Evolutionary conservation across 1,140 invertebrate genomes (phyloP), one percentile per base, ranked within the genome.

Genomic region (Lordiphosa mommai): DNA sequence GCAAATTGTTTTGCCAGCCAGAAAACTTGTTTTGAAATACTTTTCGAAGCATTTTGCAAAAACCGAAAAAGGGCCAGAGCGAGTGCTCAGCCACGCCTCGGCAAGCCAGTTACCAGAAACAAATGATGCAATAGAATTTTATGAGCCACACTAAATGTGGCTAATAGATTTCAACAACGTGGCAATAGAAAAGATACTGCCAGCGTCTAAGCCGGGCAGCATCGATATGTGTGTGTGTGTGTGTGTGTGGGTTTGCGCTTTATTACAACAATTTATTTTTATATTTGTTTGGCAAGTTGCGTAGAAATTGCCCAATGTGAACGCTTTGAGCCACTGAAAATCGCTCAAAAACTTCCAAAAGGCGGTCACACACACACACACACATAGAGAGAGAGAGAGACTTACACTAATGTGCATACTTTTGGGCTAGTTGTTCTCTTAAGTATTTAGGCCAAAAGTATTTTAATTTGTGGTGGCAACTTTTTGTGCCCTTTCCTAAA

Each of bases 121-220:
- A 84, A 84, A 84, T 84, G 77, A 84, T 84, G 77, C 77, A 84
- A 84, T 84, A 84, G 77, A 84, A 84, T 85, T 84, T 85, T 84
- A 84, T 77, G 79, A 85, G 77, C 77, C 77, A 77, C 77, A 84
- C 68, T 84, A 77, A 84, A 85, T 84, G 77, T 77, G 77, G 77
- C 77, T 84, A 85, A 84, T 84, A 84, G 79, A 84, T 85, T 84
- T 84, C 80, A 84, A 84, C 77, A 84, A 84, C 79, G 79, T 84
- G 77, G 77, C 77, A 84, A 84, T 84, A 84, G 77, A 84, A 84
- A 84, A 84, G 77, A 84, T 84, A 84, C 77, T 72, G 67, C 72
- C 77, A 84, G 60, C 66, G 55, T 60, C 77, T 74, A 66, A 84
- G 68, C 68, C 64, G 59, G 59, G 56, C 48, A 61, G 48, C 57